A percentile compares a stretch with the other conserved stretches of the same genome.
Conservation (phyloP, 2,888 invertebrate genomes). For the Parascotia fuliginaria region DNA sequence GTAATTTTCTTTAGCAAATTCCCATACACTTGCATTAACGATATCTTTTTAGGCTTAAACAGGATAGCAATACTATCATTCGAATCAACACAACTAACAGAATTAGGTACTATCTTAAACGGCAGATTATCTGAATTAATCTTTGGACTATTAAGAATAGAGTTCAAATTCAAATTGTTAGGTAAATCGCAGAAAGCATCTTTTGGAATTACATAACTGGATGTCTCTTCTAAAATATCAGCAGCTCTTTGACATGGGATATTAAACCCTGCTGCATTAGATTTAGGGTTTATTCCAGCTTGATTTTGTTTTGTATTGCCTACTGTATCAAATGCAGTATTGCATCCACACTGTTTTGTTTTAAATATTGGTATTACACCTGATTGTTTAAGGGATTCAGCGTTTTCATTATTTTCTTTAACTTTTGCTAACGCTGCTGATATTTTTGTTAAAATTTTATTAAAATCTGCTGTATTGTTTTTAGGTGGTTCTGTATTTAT, state of each 20-base stretch:
- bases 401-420: slow-evolving; percentile 17
- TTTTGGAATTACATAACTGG: slow-evolving; percentile 27
- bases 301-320: slow-evolving; percentile 13
- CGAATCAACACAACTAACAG: slow-evolving; percentile 39
- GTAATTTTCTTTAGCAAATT: slow-evolving; percentile 59
- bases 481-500: slow-evolving; percentile 15
- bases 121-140: slow-evolving; percentile 34
- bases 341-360: slow-evolving; percentile 1
- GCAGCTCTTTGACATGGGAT: slow-evolving; percentile 59
- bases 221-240: slow-evolving; percentile 53
- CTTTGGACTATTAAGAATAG: slow-evolving; percentile 28
- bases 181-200: slow-evolving; percentile 24
- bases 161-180: slow-evolving; percentile 26
- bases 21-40: slow-evolving; percentile 53
- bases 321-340: slow-evolving; percentile 14
- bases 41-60: slow-evolving; percentile 58
- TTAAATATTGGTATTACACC: slow-evolving; percentile 29
- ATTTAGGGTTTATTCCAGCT: slow-evolving; percentile 15
- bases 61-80: slow-evolving; percentile 51
- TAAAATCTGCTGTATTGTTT: slow-evolving; percentile 26
- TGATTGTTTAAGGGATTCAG: slow-evolving; percentile 26
- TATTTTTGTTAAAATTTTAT: slow-evolving; percentile 28
- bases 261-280: slow-evolving; percentile 38
- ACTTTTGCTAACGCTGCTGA: slow-evolving; percentile 28
- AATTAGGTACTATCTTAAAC: slow-evolving; percentile 30